phyloP scores from a whole-genome alignment of 1,140 invertebrate genomes.

The Drosophila ercepeae region DNA sequence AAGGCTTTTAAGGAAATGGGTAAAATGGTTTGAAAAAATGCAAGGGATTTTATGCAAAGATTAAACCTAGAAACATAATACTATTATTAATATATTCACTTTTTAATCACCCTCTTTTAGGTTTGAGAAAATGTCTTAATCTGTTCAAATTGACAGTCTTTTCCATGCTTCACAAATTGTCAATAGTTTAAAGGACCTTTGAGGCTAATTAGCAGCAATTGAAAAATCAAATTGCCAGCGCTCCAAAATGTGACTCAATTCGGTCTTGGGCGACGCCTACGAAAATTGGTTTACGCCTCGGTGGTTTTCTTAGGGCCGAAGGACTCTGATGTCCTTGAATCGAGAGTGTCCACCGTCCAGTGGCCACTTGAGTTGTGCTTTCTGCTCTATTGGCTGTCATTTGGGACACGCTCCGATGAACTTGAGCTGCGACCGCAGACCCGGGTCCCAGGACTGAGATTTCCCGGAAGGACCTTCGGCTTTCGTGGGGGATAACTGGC shows the following conservation, averaged over 20 bases:
- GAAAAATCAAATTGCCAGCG: slow-evolving; percentile 71
- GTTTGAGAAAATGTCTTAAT: background rate
- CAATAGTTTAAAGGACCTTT: slow-evolving; percentile 39
- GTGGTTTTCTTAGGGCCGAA: slow-evolving; percentile 52
- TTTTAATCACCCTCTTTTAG: background rate
- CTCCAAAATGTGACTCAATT: slow-evolving; percentile 26
- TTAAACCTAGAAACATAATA: background rate
- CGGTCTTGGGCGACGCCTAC: slow-evolving; percentile 51
- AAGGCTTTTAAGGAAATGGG: background rate
- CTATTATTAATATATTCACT: background rate
- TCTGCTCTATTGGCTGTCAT: slow-evolving; percentile 74
- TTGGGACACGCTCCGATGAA: slow-evolving; percentile 63
- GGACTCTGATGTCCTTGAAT: slow-evolving; percentile 32
- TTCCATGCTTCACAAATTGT: slow-evolving; percentile 59
- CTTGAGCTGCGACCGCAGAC: slow-evolving; percentile 57
- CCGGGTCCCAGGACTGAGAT: slow-evolving; percentile 40
- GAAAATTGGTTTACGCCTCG: slow-evolving; percentile 54
- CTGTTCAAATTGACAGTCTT: slow-evolving; percentile 23
- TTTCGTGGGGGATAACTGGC: slow-evolving; percentile 11
- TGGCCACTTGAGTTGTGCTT: slow-evolving; percentile 74
- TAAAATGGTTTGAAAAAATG: background rate
- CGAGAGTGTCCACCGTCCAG: slow-evolving; percentile 38
- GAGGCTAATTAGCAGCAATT: slow-evolving; percentile 76
- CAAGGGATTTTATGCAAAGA: background rate
- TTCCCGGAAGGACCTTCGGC: slow-evolving; percentile 50